phyloP scores from a whole-genome alignment of 1,140 invertebrate species.

The Brachionus rubens region DNA sequence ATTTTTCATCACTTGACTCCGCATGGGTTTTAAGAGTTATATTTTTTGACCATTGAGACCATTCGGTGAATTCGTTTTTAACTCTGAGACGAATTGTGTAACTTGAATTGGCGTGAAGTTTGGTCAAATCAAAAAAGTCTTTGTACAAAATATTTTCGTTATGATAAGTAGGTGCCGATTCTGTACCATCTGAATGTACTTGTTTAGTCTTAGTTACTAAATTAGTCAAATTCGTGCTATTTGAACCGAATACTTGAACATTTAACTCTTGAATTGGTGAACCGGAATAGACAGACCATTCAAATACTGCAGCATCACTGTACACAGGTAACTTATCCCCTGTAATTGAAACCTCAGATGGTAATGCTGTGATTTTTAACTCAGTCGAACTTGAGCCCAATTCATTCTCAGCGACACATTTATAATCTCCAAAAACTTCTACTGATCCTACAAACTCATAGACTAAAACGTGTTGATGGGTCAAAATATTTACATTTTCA shows the following conservation, averaged over 20 bases:
- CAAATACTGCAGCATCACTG: conserved; percentile 38
- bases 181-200: not conserved
- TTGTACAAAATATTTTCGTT: conserved; percentile 33
- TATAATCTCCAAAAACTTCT: conserved; percentile 7
- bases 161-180: conserved; percentile 8
- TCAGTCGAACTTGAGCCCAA: not conserved
- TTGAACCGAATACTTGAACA: conserved; percentile 24
- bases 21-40: conserved; percentile 10
- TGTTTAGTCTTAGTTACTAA: conserved; percentile 24
- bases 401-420: conserved; percentile 38
- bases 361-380: not conserved
- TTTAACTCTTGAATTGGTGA: conserved; percentile 36
- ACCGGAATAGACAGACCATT: conserved; percentile 41
- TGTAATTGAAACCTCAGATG: not conserved
- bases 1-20: conserved; percentile 16
- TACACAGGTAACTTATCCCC: conserved; percentile 13
- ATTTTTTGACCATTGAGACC: conserved; percentile 37
- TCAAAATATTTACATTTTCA: not conserved
- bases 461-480: not conserved
- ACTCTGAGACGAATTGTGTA: conserved; percentile 21
- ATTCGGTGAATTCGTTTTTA: conserved; percentile 17
- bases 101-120: not conserved
- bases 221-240: conserved; percentile 10
- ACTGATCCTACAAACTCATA: not conserved
- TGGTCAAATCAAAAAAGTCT: conserved; percentile 43